phyloP scores from a whole-genome alignment of 2,888 invertebrate genomes.

The Philhelius pedissequus region DNA sequence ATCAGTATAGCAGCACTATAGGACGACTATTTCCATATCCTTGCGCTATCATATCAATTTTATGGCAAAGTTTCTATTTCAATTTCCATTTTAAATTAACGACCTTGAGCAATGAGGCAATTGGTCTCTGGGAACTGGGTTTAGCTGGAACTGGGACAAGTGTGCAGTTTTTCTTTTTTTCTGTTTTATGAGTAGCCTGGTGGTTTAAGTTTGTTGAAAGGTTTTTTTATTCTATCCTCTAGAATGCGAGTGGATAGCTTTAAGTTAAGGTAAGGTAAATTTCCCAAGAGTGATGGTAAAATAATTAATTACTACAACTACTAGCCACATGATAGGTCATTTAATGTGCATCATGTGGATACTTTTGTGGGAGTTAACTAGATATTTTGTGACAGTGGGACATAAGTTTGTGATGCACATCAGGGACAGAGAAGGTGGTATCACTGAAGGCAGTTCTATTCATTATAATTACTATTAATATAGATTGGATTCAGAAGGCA shows the following conservation, averaged over 20 bases:
- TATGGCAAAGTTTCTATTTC: conserved; percentile 43
- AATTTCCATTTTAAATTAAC: conserved; percentile 62
- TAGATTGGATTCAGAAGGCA: no score
- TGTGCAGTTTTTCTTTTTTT: neutral
- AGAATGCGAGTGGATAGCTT: neutral
- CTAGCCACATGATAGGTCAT: conserved; percentile 10
- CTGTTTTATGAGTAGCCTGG: neutral
- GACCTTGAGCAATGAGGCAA: conserved; percentile 44
- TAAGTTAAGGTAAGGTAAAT: neutral
- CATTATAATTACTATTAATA: no score
- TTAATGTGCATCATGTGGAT: neutral
- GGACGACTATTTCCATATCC: neutral
- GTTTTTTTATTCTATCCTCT: neutral
- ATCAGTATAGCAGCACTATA: neutral
- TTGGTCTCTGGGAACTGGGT: neutral
- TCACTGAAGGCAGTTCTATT: neutral
- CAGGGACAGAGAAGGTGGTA: neutral
- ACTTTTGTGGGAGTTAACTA: neutral
- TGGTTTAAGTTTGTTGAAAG: neutral
- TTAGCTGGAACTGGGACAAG: neutral
- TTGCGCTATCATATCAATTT: neutral
- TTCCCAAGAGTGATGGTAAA: neutral
- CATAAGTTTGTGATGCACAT: neutral
- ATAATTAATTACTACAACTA: conserved; percentile 9
- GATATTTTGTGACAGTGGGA: neutral